Conservation (phyloP, 2,113 vertebrate genomes). For the Spilogale gracilis region DNA sequence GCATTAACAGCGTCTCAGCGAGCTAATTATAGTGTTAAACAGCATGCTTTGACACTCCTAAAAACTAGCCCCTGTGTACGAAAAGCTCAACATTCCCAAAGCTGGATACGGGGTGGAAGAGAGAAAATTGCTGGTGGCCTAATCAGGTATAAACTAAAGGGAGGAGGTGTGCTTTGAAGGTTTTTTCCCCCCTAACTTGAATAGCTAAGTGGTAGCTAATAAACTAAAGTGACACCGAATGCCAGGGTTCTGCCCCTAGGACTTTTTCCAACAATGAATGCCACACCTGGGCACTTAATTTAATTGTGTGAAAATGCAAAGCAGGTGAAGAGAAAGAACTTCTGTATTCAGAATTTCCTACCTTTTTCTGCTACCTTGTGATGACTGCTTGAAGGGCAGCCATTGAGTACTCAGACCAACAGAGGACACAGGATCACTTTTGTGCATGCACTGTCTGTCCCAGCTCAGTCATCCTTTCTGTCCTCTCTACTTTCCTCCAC, state of each 20-base stretch:
- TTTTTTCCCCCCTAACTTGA: background rate
- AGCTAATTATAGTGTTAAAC: conserved; percentile 9
- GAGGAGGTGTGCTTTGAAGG: background rate
- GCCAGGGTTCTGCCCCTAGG: background rate
- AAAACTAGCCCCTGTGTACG: conserved; percentile 38
- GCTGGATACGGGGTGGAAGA: background rate
- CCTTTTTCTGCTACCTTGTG: background rate
- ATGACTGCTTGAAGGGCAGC: background rate
- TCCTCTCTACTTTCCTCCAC: conserved; percentile 85
- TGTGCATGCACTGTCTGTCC: conserved; percentile 93
- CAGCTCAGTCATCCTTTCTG: conserved; percentile 89
- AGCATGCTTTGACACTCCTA: background rate
- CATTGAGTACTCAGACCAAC: conserved; percentile 87
- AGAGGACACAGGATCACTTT: conserved; percentile 92
- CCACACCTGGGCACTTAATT: background rate
- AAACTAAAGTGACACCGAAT: background rate
- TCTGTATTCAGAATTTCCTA: background rate
- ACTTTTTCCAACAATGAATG: background rate
- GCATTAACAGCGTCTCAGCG: conserved; percentile 21
- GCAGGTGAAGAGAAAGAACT: background rate
- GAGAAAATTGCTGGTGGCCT: background rate
- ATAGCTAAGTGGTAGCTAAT: conserved; percentile 11
- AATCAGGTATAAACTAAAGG: conserved; percentile 46
- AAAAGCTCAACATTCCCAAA: conserved; percentile 58
- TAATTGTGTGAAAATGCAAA: conserved; percentile 10